Base-by-base conservation (phyloP, 2,888 invertebrate species). In the Sinhomidia bicolor region DNA sequence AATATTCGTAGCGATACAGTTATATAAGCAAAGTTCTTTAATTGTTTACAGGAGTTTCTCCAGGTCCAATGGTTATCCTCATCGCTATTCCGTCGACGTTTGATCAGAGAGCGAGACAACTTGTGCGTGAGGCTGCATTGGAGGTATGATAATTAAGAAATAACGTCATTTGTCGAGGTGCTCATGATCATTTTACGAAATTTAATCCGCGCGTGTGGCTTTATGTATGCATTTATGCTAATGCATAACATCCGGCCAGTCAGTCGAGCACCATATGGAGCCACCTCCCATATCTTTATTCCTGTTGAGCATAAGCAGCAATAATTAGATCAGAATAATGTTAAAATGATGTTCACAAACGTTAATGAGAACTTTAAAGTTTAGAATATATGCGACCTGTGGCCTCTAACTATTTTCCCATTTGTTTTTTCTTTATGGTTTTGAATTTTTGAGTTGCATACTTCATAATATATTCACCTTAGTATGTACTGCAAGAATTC, bases 71-170 rank as follows among this genome's bases (percentile, higher is more conserved):
- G 51, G 89, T 91, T 44, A 85, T 90, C 36, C 86, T 89, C 41
- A 85, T 91, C 36, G 89, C 91, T 4, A 91, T 91, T 88, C 91
- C 91, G 17, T 90, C 91, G 76, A 91, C 85, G 51, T 91, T 90
- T 82, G 89, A 90, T 89, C 85, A 54, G 62, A 87, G 89, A 84
- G 91, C 91, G 17, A 88, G 92, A 81, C 90, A 92, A 80, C 83
- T 89, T 54, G 90, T 92, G 20, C 92, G 92, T 91, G 92, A 91
- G 84, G 91, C 91, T 87, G 92, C 92, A 91, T 91, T 89, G 79
- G 91, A 90, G 91, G 92, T 92, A 60, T 54, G 90, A 62, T 80
- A 54, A 90, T 89, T 88, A 78, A 14, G 17, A 47, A 76, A 76
- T 41, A 12, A 47, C 54, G 76, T 54, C 84, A 74, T 80, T 26